A percentile compares a stretch with the other conserved stretches of the same genome.
Evolutionary conservation across 2,797 vertebrate genomes (phyloP).

Genomic region (Anableps anableps): DNA sequence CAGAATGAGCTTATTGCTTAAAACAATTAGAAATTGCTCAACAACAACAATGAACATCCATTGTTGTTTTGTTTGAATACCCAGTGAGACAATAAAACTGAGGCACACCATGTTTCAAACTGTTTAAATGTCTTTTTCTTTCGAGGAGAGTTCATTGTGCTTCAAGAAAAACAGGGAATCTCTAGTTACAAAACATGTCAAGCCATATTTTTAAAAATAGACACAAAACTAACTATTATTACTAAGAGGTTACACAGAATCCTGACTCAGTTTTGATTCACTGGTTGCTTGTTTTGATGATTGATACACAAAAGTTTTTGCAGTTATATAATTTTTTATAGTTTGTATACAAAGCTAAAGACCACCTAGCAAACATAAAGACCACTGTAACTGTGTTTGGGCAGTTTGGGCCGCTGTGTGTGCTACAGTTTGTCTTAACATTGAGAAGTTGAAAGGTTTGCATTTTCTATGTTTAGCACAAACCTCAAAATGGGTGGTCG

Average conservation of each 20-base stretch:
- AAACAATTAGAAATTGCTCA: neutral
- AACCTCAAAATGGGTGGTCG: constrained; percentile 10
- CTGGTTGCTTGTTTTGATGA: neutral
- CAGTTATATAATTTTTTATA: neutral
- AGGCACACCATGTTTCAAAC: neutral
- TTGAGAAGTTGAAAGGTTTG: constrained; percentile 8
- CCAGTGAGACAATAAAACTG: neutral
- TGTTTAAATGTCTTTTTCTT: neutral
- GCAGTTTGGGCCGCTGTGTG: constrained; percentile 28
- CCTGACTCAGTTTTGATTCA: neutral
- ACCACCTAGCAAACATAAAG: constrained; percentile 9
- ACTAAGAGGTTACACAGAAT: neutral
- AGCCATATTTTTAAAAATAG: neutral
- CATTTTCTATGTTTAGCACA: constrained; percentile 1
- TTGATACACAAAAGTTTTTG: constrained; percentile 5
- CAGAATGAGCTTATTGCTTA: neutral
- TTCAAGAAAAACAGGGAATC: constrained; percentile 7
- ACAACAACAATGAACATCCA: neutral
- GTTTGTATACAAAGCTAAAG: constrained; percentile 7
- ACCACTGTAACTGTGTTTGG: constrained; percentile 1
- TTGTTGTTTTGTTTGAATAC: neutral
- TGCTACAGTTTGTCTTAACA: constrained; percentile 15
- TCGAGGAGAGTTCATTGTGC: neutral
- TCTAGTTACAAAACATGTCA: constrained; percentile 1
- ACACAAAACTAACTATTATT: neutral